Conservation (phyloP, 2,113 vertebrate species). For the Terrapene triunguis region DNA sequence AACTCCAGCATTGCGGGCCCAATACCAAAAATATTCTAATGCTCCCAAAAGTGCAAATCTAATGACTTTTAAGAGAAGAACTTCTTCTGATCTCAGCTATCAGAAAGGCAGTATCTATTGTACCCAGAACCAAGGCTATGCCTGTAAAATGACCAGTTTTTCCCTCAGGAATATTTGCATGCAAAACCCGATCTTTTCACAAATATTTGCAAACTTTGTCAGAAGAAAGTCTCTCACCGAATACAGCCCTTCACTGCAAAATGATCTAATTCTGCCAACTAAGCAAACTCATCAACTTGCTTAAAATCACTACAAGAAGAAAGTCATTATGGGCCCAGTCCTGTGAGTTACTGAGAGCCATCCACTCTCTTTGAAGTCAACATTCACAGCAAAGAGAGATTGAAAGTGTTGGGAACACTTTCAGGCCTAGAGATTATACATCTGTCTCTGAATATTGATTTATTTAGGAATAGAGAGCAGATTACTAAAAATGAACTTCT, state of each 20-base stretch:
- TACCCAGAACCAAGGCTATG: neutral
- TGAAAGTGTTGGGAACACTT: rapidly evolving
- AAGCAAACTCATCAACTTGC: neutral
- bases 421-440: rapidly evolving
- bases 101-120: neutral
- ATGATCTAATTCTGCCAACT: neutral
- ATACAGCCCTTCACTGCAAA: neutral
- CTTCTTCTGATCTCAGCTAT: neutral
- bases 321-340: too few relatives aligned
- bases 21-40: neutral
- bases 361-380: rapidly evolving
- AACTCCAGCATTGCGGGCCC: neutral
- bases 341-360: too few relatives aligned
- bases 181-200: neutral
- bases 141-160: neutral
- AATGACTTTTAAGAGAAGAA: neutral
- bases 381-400: neutral
- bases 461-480: rapidly evolving
- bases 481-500: rapidly evolving
- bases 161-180: neutral
- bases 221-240: neutral
- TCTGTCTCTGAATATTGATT: rapidly evolving
- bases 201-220: neutral
- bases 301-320: neutral
- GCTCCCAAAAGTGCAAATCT: neutral